These are phyloP conservation scores for Lagocephalus sceleratus DNA, from an alignment of 2,797 vertebrate genomes.

Conservation along the genomic window DNA sequence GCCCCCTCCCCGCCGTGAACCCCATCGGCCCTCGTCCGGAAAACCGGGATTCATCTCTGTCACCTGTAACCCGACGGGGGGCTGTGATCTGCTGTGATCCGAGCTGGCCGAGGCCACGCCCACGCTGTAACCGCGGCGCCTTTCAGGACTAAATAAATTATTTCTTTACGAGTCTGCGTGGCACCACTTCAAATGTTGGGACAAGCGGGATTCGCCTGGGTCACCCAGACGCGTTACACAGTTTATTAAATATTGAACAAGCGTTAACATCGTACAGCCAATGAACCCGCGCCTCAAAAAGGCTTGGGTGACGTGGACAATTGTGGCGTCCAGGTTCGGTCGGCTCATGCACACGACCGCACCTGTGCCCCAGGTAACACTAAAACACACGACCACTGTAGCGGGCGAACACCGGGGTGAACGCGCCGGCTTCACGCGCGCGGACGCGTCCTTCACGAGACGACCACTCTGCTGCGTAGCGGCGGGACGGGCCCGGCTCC, in stretches of 20 bases:
- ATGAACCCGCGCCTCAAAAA: slow-evolving; percentile 34
- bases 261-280: slow-evolving; percentile 38
- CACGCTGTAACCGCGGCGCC: slow-evolving; percentile 46
- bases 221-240: slow-evolving; percentile 18
- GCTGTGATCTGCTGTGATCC: slow-evolving; percentile 32
- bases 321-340: slow-evolving; percentile 14
- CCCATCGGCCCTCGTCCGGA: too few relatives aligned
- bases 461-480: slow-evolving; percentile 43
- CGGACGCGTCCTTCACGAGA: slow-evolving; percentile 47
- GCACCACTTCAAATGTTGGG: neutral
- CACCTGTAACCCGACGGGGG: slow-evolving; percentile 5
- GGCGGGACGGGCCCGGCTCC: slow-evolving; percentile 27
- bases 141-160: slow-evolving; percentile 71
- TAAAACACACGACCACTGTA: slow-evolving; percentile 36
- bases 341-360: neutral
- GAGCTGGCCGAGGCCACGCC: slow-evolving; percentile 22
- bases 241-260: slow-evolving; percentile 61
- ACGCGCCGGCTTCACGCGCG: slow-evolving; percentile 42
- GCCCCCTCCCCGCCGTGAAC: too few relatives aligned
- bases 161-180: slow-evolving; percentile 54
- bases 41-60: slow-evolving; percentile 19
- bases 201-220: too few relatives aligned
- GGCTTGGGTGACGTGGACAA: slow-evolving; percentile 52
- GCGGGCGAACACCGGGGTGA: slow-evolving; percentile 49
- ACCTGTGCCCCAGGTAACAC: too few relatives aligned